Percentiles rank a stretch among this genome's conserved stretches.
phyloP scores from a whole-genome alignment of 30 jellyfish, hydroid and myxozoan species.

The Hydractinia echinata region DNA sequence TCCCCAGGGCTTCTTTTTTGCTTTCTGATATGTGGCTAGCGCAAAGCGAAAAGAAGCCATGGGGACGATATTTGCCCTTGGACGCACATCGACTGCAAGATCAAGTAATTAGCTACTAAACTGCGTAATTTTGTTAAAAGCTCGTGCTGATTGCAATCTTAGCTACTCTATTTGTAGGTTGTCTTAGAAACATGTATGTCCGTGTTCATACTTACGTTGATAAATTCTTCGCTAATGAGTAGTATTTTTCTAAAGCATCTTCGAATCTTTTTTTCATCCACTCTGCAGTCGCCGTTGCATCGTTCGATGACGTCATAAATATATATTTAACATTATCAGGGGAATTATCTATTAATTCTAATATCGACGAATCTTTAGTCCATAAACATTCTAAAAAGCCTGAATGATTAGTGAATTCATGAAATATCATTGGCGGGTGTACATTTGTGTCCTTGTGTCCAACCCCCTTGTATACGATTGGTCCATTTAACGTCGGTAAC shows the following conservation, averaged over 20 bases:
- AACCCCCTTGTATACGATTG: conserved; percentile 73
- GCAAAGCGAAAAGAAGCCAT: no score
- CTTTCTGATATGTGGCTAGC: no score
- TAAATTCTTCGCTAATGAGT: conserved; percentile 24
- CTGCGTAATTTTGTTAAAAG: no score
- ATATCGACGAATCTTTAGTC: conserved; percentile 78
- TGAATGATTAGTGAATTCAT: conserved; percentile 74
- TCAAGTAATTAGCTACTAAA: no score
- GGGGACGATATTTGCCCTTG: no score
- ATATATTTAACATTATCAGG: conserved; percentile 88
- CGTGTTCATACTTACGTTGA: neutral
- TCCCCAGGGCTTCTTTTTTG: no score
- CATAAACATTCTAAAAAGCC: conserved; percentile 91
- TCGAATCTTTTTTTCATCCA: conserved; percentile 87
- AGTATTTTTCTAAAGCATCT: conserved; percentile 55
- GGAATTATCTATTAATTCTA: conserved; percentile 62
- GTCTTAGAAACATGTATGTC: no score
- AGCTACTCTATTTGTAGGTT: no score
- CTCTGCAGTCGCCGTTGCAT: conserved; percentile 71
- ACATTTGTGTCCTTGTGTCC: conserved; percentile 55
- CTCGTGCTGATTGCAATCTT: no score
- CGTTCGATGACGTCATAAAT: conserved; percentile 66
- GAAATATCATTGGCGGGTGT: conserved; percentile 89
- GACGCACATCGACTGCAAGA: no score
- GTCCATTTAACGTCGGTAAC: conserved; percentile 72